Evolutionary conservation across 2,888 invertebrate species (phyloP).

Genomic region (Drosophila histrio): DNA sequence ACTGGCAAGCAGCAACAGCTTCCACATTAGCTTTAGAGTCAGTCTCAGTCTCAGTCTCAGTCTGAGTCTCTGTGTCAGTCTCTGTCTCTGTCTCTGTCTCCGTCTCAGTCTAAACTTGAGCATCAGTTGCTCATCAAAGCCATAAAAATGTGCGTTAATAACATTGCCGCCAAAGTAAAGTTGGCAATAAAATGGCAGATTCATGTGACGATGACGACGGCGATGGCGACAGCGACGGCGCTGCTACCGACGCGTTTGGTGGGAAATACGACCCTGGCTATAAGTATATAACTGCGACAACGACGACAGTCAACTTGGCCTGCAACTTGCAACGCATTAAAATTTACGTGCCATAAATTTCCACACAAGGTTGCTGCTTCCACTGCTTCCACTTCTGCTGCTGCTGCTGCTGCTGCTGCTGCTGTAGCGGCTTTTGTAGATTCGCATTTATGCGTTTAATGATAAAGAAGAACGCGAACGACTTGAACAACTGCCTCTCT

Average conservation of each 20-base stretch:
- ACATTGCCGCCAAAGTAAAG: slow-evolving; percentile 79
- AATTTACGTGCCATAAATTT: slow-evolving; percentile 80
- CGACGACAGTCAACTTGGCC: slow-evolving; percentile 14
- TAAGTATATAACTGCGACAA: slow-evolving; percentile 18
- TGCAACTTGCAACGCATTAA: slow-evolving; percentile 66
- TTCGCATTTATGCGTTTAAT: slow-evolving; percentile 79
- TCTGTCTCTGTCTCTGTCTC: slow-evolving; percentile 9
- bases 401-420: not conserved
- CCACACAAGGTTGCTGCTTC: slow-evolving; percentile 65
- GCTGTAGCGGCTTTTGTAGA: slow-evolving; percentile 60
- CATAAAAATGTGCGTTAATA: slow-evolving; percentile 81
- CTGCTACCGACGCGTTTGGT: slow-evolving; percentile 64
- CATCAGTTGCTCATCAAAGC: slow-evolving; percentile 56
- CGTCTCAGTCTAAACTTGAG: slow-evolving; percentile 19
- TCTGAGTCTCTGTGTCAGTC: not conserved
- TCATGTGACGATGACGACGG: slow-evolving; percentile 69
- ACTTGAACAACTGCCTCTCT: slow-evolving; percentile 6
- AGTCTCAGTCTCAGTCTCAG: not conserved
- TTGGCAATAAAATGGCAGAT: slow-evolving; percentile 80
- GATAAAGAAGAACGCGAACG: slow-evolving; percentile 70
- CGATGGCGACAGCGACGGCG: slow-evolving; percentile 50
- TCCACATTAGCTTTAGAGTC: slow-evolving; percentile 27
- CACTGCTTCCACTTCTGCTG: slow-evolving; percentile 31
- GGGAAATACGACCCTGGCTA: slow-evolving; percentile 62
- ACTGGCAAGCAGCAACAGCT: slow-evolving; percentile 32